Percentiles rank a stretch among this genome's conserved stretches.
These are phyloP conservation scores for Polia nebulosa DNA, from an alignment of 2,888 invertebrate species.

Conservation along the genomic window DNA sequence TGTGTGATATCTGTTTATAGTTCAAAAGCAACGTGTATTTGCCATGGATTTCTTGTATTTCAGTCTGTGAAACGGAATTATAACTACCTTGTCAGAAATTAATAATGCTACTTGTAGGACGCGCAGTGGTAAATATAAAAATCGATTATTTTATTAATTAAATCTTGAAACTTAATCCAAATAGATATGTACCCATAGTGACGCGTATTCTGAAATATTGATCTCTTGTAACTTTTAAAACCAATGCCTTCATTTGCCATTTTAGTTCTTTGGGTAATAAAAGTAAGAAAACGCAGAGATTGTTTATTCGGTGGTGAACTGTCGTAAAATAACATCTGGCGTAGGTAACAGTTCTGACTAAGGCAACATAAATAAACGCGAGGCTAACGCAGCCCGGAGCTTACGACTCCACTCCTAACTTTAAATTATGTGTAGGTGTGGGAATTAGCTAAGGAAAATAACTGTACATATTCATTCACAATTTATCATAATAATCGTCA, in stretches of 20 bases:
- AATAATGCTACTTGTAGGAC: conserved; percentile 30
- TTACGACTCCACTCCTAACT: conserved; percentile 63
- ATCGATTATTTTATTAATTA: conserved; percentile 25
- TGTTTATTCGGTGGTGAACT: conserved; percentile 84
- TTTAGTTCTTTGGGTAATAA: conserved; percentile 50
- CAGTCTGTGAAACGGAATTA: conserved; percentile 48
- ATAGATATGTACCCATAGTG: background rate
- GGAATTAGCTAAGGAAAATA: conserved; percentile 33
- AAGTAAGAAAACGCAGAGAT: conserved; percentile 75
- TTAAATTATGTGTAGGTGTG: conserved; percentile 65
- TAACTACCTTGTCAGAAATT: conserved; percentile 31
- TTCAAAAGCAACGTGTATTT: conserved; percentile 52
- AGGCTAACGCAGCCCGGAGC: conserved; percentile 77
- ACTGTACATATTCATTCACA: background rate
- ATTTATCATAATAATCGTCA: conserved; percentile 2
- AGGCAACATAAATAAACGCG: conserved; percentile 89
- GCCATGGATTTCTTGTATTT: conserved; percentile 58
- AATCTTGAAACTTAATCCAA: conserved; percentile 10
- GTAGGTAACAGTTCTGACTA: conserved; percentile 87
- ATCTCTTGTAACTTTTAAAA: conserved; percentile 9
- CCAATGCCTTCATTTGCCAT: conserved; percentile 32
- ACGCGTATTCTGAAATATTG: background rate
- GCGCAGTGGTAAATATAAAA: conserved; percentile 52
- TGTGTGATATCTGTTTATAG: conserved; percentile 64
- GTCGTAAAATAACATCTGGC: conserved; percentile 90